Evolutionary conservation across 2,797 vertebrate species (phyloP).

Genomic region (Clarias pachynema): DNA sequence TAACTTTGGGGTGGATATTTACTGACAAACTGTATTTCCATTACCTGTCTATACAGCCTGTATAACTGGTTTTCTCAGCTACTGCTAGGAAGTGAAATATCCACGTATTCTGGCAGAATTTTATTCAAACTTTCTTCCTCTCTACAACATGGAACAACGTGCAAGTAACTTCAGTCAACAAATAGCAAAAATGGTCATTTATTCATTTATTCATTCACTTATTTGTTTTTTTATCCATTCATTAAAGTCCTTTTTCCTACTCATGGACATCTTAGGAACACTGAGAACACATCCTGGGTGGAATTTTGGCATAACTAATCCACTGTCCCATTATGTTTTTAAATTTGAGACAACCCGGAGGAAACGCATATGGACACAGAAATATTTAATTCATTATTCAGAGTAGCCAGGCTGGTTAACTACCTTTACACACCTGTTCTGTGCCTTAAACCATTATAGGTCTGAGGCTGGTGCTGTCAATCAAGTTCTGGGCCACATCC

Average conservation of each 20-base stretch:
- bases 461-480: not conserved
- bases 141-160: not conserved
- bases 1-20: not conserved
- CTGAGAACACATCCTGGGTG: not conserved
- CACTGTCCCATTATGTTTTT: not conserved
- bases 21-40: not conserved
- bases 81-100: not conserved
- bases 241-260: not conserved
- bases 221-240: not conserved
- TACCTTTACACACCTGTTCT: not conserved
- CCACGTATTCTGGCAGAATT: not conserved
- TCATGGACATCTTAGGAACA: not conserved
- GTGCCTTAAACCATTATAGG: not conserved
- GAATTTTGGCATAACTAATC: not conserved
- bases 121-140: not conserved
- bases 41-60: not conserved
- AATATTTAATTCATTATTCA: not conserved
- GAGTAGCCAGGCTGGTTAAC: not conserved
- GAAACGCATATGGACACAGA: not conserved
- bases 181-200: not conserved
- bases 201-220: not conserved
- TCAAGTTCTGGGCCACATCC: too few species aligned
- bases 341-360: not conserved
- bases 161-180: not conserved
- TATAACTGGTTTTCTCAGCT: slow-evolving; percentile 1